These are phyloP conservation scores for Yponomeuta sedellus DNA, from an alignment of 2,888 invertebrate species.

Conservation along the genomic window DNA sequence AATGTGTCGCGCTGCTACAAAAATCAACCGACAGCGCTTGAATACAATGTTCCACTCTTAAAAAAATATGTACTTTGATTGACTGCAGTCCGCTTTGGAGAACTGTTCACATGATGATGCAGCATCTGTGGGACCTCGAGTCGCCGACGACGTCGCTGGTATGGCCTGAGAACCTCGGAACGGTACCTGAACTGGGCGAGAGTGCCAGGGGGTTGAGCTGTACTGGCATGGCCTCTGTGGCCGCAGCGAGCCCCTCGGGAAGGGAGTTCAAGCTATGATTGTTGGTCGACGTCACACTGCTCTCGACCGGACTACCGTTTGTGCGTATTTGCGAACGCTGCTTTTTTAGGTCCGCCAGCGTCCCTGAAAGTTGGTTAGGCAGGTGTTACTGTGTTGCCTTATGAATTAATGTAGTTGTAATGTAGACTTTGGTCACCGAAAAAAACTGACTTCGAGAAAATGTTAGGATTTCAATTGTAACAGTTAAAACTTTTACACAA, in stretches of 20 bases:
- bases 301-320: slow-evolving; percentile 77
- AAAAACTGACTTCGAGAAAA: neutral
- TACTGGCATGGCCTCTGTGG: slow-evolving; percentile 59
- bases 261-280: slow-evolving; percentile 65
- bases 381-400: slow-evolving; percentile 11
- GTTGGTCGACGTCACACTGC: slow-evolving; percentile 56
- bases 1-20: neutral
- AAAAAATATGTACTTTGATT: slow-evolving; percentile 2
- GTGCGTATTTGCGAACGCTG: slow-evolving; percentile 89
- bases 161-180: slow-evolving; percentile 82
- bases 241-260: slow-evolving; percentile 50
- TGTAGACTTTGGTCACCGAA: neutral
- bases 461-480: neutral
- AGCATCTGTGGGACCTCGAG: slow-evolving; percentile 82
- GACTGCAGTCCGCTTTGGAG: neutral
- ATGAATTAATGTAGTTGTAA: neutral
- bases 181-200: slow-evolving; percentile 55
- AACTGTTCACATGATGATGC: slow-evolving; percentile 79
- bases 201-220: slow-evolving; percentile 62
- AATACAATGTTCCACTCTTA: neutral
- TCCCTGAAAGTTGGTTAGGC: slow-evolving; percentile 70
- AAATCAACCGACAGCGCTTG: neutral
- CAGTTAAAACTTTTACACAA: too few relatives aligned
- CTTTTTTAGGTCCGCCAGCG: slow-evolving; percentile 94
- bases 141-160: slow-evolving; percentile 88